Evolutionary conservation across 2,113 vertebrate species (phyloP).

Genomic region (Taxidea taxus): DNA sequence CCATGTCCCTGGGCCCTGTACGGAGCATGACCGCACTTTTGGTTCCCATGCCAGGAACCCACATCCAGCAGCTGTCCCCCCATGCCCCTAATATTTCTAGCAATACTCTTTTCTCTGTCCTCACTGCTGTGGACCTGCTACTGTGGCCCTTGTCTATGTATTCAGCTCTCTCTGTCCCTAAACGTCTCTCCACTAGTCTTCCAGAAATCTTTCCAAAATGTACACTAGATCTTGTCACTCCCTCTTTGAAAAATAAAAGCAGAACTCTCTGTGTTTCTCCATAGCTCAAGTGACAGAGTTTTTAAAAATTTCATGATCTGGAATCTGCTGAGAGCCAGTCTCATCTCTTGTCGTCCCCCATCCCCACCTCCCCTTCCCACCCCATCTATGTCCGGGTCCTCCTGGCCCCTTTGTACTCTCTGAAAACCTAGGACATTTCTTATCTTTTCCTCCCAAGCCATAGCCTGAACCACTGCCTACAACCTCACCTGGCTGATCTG

Average conservation of each 20-base stretch:
- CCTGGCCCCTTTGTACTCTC: not conserved
- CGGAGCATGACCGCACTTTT: no score
- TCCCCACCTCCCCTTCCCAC: no score
- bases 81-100: not conserved
- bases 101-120: not conserved
- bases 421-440: not conserved
- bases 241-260: not conserved
- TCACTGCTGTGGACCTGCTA: not conserved
- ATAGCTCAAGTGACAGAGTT: not conserved
- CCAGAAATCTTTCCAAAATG: not conserved
- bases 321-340: not conserved
- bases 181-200: not conserved
- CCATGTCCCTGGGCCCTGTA: not conserved
- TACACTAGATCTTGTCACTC: not conserved
- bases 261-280: not conserved
- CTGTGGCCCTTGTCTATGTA: not conserved
- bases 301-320: no score
- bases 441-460: not conserved
- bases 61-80: no score
- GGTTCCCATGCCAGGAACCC: no score
- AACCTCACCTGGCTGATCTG: not conserved
- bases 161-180: not conserved
- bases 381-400: rapidly evolving
- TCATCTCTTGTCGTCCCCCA: not conserved
- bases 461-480: not conserved